Base-by-base conservation (phyloP, 1,140 invertebrate species). In the Nasonia vitripennis region DNA sequence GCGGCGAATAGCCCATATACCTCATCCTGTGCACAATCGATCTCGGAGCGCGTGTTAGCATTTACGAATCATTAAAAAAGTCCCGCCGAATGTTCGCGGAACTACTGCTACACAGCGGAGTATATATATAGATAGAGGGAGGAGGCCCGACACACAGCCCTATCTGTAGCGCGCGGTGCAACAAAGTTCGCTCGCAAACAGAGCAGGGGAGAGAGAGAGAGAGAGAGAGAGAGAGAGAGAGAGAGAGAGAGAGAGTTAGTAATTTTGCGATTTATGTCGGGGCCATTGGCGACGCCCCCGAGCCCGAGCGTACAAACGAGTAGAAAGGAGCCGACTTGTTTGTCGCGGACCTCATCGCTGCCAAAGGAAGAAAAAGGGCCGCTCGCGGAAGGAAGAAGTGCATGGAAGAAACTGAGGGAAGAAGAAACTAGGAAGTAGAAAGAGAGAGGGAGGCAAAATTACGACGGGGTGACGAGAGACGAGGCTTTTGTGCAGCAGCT, bases 261-360 rank as follows among this genome's bases (percentile, higher is more conserved):
- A 31, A 71, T 71, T 71, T 71, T 27, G 70, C 23, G 70, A 71
- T 71, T 71, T 71, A 71, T 71, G 70, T 34, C 23, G 31, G 27
- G 55, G 17, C 55, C 17, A 62, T 62, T 17, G 55, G 55, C n/a
- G 55, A 62, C 55, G 55, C 70, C 23, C 70, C 31, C 23, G 2
- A 71, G 70, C 23, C 27, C 62, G 9, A 71, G 2, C 23, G 70
- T 20, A 31, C 23, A 31, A 71, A 31, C 23, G 70, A 71, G 23
- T 31, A 17, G 23, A 71, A 34, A 71, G 27, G 70, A 71, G 70
- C 27, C 31, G 70, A 71, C 23, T 71, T 71, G 70, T 71, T 71
- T 71, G 70, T 34, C 70, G 23, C 55, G 55, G 55, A 62, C 70
- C 70, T 71, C 70, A 62, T 34, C 27, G 70, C 70, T 71, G 68